These are phyloP conservation scores for Nycteola revayana DNA, from an alignment of 2,888 invertebrate genomes.

Conservation along the genomic window DNA sequence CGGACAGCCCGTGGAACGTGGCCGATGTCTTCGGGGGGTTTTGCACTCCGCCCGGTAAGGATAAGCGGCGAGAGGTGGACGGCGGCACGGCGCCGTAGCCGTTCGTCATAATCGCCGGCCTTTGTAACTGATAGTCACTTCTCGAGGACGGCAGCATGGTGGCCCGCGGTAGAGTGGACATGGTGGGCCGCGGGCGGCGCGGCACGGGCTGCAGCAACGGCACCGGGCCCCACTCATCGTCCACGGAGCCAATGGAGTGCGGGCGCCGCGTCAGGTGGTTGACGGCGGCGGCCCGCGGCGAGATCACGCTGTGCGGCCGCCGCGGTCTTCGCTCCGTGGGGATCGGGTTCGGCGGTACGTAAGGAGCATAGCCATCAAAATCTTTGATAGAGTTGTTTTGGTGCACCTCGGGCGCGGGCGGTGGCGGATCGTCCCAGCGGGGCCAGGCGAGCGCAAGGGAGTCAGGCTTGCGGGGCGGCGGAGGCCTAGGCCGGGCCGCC, in stretches of 20 bases:
- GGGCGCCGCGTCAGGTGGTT: slow-evolving; percentile 74
- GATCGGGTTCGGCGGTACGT: slow-evolving; percentile 77
- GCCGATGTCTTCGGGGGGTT: slow-evolving; percentile 83
- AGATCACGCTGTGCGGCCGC: slow-evolving; percentile 80
- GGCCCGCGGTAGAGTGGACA: slow-evolving; percentile 69
- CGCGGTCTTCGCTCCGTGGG: slow-evolving; percentile 53
- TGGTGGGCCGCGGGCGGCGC: slow-evolving; percentile 70
- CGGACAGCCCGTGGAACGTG: slow-evolving; percentile 82
- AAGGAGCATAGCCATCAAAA: slow-evolving; percentile 78
- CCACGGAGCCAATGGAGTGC: slow-evolving; percentile 82
- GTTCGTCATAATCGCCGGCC: slow-evolving; percentile 78
- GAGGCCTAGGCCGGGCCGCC: slow-evolving; percentile 75
- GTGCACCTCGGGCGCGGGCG: slow-evolving; percentile 66
- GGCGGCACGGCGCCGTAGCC: slow-evolving; percentile 76
- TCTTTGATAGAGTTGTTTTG: slow-evolving; percentile 39
- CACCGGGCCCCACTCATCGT: slow-evolving; percentile 69
- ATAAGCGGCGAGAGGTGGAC: slow-evolving; percentile 75
- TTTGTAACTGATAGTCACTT: slow-evolving; percentile 83
- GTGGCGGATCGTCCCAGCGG: slow-evolving; percentile 76
- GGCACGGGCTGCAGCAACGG: slow-evolving; percentile 80
- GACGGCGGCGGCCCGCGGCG: slow-evolving; percentile 54
- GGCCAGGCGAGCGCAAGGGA: slow-evolving; percentile 64
- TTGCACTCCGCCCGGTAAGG: slow-evolving; percentile 78
- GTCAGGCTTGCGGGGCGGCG: slow-evolving; percentile 78
- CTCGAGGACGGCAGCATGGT: slow-evolving; percentile 82